Evolutionary conservation across 2,797 vertebrate species (phyloP), one percentile per base, ranked within the genome.

Genomic region (Oophaga sylvatica): DNA sequence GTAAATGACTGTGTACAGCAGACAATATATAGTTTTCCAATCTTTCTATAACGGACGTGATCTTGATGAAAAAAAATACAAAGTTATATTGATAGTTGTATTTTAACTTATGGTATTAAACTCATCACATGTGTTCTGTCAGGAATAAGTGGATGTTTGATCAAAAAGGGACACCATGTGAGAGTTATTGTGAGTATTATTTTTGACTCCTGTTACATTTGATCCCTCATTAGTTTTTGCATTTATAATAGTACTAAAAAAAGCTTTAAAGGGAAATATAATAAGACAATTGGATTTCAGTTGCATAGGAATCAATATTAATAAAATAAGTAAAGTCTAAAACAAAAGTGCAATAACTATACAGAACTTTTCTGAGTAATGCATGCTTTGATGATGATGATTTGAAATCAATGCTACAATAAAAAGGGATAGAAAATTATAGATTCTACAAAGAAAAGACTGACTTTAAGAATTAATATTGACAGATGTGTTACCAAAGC

Each of bases 321-420:
- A 86, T 60, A 60, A 71, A 62, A 62, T 20, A 71, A 26, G 45
- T 71, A 53, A 84, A 59, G 41, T 71, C 81, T 83, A n/a, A 31
- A 60, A 59, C 20, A 84, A 59, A 85, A 81, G 3, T 56, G 35
- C 45, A n/a, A 88, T 65, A 26, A 81, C 59, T 77, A 76, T 76
- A 85, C 83, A 85, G 56, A 77, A 68, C 60, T 85, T 81, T 73
- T 81, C 59, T 73, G 79, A 88, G 77, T 65, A 82, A 85, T 88
- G 53, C 12, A 62, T 85, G 73, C 26, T 85, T 85, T 85, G 0
- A 81, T 80, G n/a, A n/a, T n/a, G n/a, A 65, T 81, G 35, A 88
- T 88, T 81, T 60, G 13, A 85, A 85, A 88, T 88, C 78, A 60
- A 88, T 85, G 77, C n/a, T 77, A 16, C 62, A 81, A 88, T 85